Base-by-base conservation (phyloP, 2,113 vertebrate species). In the Picathartes gymnocephalus region DNA sequence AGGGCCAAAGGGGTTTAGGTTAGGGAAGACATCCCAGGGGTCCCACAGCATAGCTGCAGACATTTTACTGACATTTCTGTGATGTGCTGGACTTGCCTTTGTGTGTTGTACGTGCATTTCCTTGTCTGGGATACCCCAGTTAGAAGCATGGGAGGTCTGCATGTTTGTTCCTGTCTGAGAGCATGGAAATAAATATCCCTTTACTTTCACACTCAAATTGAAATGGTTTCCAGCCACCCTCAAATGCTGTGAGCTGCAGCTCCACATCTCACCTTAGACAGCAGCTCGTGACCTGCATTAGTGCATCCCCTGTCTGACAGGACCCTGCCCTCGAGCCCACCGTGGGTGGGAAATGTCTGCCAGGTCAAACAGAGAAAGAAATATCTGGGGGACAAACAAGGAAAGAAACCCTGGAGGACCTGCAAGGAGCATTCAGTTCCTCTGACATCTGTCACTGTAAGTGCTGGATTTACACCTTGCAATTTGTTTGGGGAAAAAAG, bases 301-400 rank as follows among this genome's bases (percentile, higher is more conserved):
- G 16, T 10, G 48, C 5, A 15, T 65, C 37, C 45, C 3, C 3
- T 5, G 2, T 50, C 42, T 1, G 1, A 8, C n/a, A 65, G 60
- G 37, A 40, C n/a, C 0, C 1, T 81, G 58, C 25, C 40, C 27
- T 30, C 0, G 0, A 78, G 19, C 11, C 37, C 60, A 70, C 13
- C 0, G 0, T 0, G 19, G 5, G 40, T 5, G 3, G 37, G 31
- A 77, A 40, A 65, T 4, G 5, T 19, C 80, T 71, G 40, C 27
- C 7, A 8, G 57, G 21, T 2, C 16, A 86, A 77, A 37, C 6
- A 80, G 27, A 48, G 25, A 80, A 45, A 92, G 58, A 28, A 72
- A 31, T 66, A 20, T 25, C 70, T 25, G 21, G 21, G 16, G 25
- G 11, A 50, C 5, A 77, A 65, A 65, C 19, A 86, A n/a, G 45